Evolutionary conservation across 1,140 invertebrate genomes (phyloP).

Genomic region (Pogonognathellus flavescens): DNA sequence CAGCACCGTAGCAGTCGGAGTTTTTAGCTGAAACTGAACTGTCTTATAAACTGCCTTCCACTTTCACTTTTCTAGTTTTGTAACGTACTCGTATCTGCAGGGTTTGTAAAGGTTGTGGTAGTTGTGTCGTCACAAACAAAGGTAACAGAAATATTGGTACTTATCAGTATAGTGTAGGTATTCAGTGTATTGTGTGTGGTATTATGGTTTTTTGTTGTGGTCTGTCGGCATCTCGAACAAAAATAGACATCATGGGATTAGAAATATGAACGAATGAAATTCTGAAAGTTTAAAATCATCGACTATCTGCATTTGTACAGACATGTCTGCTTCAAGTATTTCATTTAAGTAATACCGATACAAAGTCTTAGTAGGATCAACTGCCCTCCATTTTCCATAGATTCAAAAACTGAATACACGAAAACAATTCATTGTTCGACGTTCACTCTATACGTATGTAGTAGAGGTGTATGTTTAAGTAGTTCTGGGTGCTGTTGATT

Average conservation of each 20-base stretch:
- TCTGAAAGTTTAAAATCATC: conserved; percentile 5
- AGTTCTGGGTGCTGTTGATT: conserved; percentile 26
- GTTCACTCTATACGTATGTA: background rate
- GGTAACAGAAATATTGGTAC: too few relatives aligned
- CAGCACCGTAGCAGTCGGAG: too few relatives aligned
- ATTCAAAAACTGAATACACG: background rate
- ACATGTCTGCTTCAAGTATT: background rate
- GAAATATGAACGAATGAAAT: conserved; percentile 6
- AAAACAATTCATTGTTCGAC: background rate
- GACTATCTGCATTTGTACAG: background rate
- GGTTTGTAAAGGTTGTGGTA: too few relatives aligned
- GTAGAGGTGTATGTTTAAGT: conserved; percentile 15
- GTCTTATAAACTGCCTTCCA: too few relatives aligned
- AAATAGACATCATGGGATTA: conserved; percentile 4
- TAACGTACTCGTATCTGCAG: too few relatives aligned
- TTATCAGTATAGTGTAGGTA: too few relatives aligned
- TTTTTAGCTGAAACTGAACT: too few relatives aligned
- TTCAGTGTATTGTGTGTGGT: too few relatives aligned
- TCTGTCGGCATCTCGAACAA: background rate
- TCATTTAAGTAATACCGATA: background rate
- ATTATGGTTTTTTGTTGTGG: background rate
- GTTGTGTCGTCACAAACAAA: too few relatives aligned
- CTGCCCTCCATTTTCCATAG: conserved; percentile 1
- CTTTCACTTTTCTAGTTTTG: too few relatives aligned
- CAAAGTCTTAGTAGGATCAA: background rate